Conservation (phyloP, 1,140 invertebrate genomes). For the Neodiprion pinetum region DNA sequence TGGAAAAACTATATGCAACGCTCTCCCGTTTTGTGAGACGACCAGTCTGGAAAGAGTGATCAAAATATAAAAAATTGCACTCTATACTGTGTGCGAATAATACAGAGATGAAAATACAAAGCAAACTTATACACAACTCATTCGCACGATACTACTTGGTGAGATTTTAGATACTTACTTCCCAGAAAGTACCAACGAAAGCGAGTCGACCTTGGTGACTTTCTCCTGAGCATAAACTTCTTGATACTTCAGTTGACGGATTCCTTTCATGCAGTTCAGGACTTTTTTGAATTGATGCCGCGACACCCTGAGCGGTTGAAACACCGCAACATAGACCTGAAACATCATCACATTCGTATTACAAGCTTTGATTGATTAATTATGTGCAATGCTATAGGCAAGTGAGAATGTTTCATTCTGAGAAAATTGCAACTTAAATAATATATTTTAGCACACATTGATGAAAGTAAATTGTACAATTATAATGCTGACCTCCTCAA, state of each 20-base stretch:
- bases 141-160: too few relatives aligned
- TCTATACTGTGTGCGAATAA: too few relatives aligned
- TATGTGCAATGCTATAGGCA: too few relatives aligned
- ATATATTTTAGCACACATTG: too few relatives aligned
- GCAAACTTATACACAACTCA: too few relatives aligned
- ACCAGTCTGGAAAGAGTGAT: slow-evolving; percentile 72
- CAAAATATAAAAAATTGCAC: slow-evolving; percentile 14
- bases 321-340: slow-evolving; percentile 82
- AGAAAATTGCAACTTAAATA: not conserved
- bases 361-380: too few relatives aligned
- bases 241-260: slow-evolving; percentile 80
- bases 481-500: slow-evolving; percentile 75
- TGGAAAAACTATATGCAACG: slow-evolving; percentile 85
- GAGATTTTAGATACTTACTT: slow-evolving; percentile 70
- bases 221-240: slow-evolving; percentile 90
- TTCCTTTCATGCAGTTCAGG: slow-evolving; percentile 81
- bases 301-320: slow-evolving; percentile 82
- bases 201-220: slow-evolving; percentile 85
- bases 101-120: too few relatives aligned
- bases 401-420: not conserved
- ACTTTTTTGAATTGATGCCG: slow-evolving; percentile 83
- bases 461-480: too few relatives aligned
- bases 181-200: slow-evolving; percentile 85
- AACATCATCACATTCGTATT: slow-evolving; percentile 27
- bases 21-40: slow-evolving; percentile 84